A percentile compares a stretch with the other conserved stretches of the same genome.
Evolutionary conservation across 2,888 invertebrate genomes (phyloP).

Genomic region (Aleiodes leptofemur): DNA sequence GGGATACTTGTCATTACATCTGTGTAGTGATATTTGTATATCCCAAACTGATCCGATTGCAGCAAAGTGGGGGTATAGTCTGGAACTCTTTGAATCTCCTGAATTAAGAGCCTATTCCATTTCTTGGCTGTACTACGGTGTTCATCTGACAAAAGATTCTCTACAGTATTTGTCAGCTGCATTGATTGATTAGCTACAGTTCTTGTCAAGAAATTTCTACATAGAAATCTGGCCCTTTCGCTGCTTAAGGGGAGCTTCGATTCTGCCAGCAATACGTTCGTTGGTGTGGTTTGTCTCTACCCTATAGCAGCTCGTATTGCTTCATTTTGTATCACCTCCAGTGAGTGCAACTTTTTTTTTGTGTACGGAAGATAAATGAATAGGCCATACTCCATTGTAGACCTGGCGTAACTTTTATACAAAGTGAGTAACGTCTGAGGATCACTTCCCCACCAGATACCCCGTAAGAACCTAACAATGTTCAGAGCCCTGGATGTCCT

Average conservation of each 20-base stretch:
- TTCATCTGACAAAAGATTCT: background rate
- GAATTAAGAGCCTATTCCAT: background rate
- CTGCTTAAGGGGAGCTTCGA: no score
- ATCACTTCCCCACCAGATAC: slow-evolving; percentile 7
- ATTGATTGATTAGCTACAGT: slow-evolving; percentile 18
- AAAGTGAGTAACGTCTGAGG: background rate
- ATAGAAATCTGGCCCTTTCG: slow-evolving; percentile 37
- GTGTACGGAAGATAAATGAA: background rate
- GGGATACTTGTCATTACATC: no score
- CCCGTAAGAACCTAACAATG: slow-evolving; percentile 27
- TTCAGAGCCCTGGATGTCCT: slow-evolving; percentile 36
- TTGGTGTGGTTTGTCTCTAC: no score
- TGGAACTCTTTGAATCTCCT: background rate
- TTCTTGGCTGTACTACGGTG: background rate
- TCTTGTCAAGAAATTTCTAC: slow-evolving; percentile 41
- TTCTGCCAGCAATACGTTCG: no score
- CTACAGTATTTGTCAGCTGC: background rate
- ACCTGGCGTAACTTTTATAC: background rate
- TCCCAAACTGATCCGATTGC: no score
- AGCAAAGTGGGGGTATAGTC: background rate
- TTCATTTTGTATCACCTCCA: no score
- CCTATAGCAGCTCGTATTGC: no score
- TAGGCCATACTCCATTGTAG: background rate
- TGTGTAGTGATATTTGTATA: no score
- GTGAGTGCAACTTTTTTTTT: background rate